Base-by-base conservation (phyloP, 2,888 invertebrate genomes). In the Neuroscelio doddi region DNA sequence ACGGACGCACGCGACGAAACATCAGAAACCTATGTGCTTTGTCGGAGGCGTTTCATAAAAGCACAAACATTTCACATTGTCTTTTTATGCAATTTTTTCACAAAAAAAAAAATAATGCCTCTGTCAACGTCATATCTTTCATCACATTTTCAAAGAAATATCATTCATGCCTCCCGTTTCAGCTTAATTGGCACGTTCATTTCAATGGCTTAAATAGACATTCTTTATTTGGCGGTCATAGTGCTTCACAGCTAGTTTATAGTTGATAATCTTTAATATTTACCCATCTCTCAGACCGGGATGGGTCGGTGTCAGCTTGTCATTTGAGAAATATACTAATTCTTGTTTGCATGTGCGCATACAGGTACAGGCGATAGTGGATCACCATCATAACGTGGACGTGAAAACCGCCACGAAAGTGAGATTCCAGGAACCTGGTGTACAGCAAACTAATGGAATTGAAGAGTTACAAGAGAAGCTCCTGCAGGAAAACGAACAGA, bases 281-380 rank as follows among this genome's bases (percentile, higher is more conserved):
- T 36, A 1, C 49, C 57, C 49, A 21, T 45, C 53, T 57, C 64
- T 52, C 32, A 44, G 46, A 45, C 47, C 39, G 41, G 44, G 44
- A 57, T 42, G 52, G 52, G 45, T 53, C 52, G 42, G 45, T 64
- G 52, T 21, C 21, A 21, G 5, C 49, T 49, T 30, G 44, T 49
- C 58, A 58, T 53, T 64, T 47, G 14, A 10, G 1, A n/a, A 15
- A 38, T 32, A 44, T 17, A 46, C 36, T 4, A 30, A 30, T 10
- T 3, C 21, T 2, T 21, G 21, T 21, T 26, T 41, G 1, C 7
- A 5, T 9, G 12, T 12, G 12, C 24, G 26, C 10, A 30, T 57
- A 34, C 87, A 96, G 96, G 95, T 96, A 47, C 96, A 97, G 88
- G 92, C 94, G 47, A 96, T 97, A 77, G 93, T 97, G 68, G 96